Evolutionary conservation across 2,888 invertebrate genomes (phyloP), one percentile per base, ranked within the genome.

Genomic region (Craniophora ligustri): DNA sequence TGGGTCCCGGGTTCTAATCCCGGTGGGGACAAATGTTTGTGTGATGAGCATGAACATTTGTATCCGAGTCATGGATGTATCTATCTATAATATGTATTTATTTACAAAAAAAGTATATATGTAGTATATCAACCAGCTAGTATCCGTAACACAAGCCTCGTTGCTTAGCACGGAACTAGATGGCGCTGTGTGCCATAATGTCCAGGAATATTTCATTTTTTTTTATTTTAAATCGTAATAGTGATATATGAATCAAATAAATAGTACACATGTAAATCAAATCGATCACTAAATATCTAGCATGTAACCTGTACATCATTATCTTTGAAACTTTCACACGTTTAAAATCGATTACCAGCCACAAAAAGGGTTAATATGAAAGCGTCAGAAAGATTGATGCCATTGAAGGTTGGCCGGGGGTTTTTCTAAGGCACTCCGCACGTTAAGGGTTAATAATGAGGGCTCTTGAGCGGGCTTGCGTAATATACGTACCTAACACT

Each of bases 371-470:
- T 58, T 56, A 67, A 67, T 68, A 75, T 70, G 71, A 77, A 75
- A 70, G 72, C 66, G 68, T 59, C 63, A 65, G 67, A 55, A 81
- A 82, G 84, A 83, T 83, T 82, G 76, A 83, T 83, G 71, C 54
- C 34, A 41, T 59, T 57, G 31, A 73, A 73, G 72, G 69, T 64
- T 57, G 59, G 64, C 49, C 59, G 71, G 68, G 66, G 66, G 67
- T 49, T 70, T 78, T 74, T 72, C 55, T 69, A 69, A 73, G 78
- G 77, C 72, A 59, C 76, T 70, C 62, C 49, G 59, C 63, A 57
- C 78, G 71, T 76, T 76, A 73, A 80, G 77, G 79, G 78, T 78
- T 79, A 78, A 78, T 85, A 81, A 84, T 84, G 79, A 77, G 58
- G 63, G 72, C 67, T 74, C 76, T 76, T 75, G 63, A 71, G 47